These are phyloP conservation scores for Magallana nippona DNA, from an alignment of 2,888 invertebrate genomes.

Conservation along the genomic window DNA sequence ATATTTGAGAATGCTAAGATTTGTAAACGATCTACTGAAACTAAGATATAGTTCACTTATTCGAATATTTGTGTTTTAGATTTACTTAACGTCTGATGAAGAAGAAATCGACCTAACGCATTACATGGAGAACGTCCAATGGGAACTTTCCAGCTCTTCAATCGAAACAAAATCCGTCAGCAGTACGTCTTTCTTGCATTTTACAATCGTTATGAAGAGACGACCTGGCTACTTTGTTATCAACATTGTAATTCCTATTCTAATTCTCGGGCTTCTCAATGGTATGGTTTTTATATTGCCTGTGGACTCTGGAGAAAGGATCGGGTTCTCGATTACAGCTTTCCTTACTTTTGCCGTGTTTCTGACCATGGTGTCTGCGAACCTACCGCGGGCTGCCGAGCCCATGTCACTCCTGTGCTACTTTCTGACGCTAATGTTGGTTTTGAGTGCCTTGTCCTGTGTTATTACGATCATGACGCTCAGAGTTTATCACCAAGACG, in stretches of 20 bases:
- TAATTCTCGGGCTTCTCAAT: slow-evolving; percentile 57
- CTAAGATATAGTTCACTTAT: no score
- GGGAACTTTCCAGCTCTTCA: slow-evolving; percentile 47
- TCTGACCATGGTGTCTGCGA: slow-evolving; percentile 59
- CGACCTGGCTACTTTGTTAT: slow-evolving; percentile 55
- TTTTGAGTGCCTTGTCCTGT: slow-evolving; percentile 53
- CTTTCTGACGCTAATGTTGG: slow-evolving; percentile 54
- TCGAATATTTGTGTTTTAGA: slow-evolving; percentile 21
- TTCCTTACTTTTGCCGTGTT: slow-evolving; percentile 61
- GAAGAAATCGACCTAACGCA: slow-evolving; percentile 38
- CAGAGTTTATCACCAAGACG: slow-evolving; percentile 53
- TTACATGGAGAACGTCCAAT: slow-evolving; percentile 57
- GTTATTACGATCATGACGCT: slow-evolving; percentile 56
- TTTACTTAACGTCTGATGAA: slow-evolving; percentile 39
- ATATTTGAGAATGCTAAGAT: no score
- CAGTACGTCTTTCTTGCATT: slow-evolving; percentile 42
- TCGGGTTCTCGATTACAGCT: slow-evolving; percentile 58
- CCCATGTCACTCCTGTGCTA: slow-evolving; percentile 60
- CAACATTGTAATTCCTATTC: slow-evolving; percentile 58
- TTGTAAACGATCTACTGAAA: no score
- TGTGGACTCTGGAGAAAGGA: slow-evolving; percentile 56
- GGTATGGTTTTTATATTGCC: slow-evolving; percentile 57
- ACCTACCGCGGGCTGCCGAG: slow-evolving; percentile 55
- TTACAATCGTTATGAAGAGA: slow-evolving; percentile 49
- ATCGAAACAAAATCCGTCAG: slow-evolving; percentile 37